phyloP scores from a whole-genome alignment of 2,113 vertebrate genomes.

The Brachyhypopomus occidentalis region DNA sequence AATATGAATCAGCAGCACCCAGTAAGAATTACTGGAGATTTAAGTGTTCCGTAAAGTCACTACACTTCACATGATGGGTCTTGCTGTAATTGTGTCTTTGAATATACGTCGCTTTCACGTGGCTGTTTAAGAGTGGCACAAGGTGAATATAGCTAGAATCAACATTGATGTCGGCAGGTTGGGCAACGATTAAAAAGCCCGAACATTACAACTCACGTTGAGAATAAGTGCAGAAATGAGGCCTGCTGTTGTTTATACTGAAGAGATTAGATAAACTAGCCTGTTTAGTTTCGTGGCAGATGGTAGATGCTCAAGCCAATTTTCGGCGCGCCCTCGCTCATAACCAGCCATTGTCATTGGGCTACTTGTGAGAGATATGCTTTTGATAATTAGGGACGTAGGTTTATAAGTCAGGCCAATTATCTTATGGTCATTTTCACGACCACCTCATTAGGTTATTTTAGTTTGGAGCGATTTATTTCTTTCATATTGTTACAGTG shows the following conservation, averaged over 20 bases:
- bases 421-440: slow-evolving; percentile 79
- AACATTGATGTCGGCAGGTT: slow-evolving; percentile 44
- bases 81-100: slow-evolving; percentile 55
- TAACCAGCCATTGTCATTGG: slow-evolving; percentile 74
- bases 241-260: slow-evolving; percentile 84
- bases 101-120: slow-evolving; percentile 61
- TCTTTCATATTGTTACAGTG: slow-evolving; percentile 79
- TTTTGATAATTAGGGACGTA: slow-evolving; percentile 82
- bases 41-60: slow-evolving; percentile 74
- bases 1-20: slow-evolving; percentile 69
- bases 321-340: slow-evolving; percentile 78
- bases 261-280: slow-evolving; percentile 89
- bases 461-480: slow-evolving; percentile 85
- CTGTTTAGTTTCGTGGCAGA: slow-evolving; percentile 87
- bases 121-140: slow-evolving; percentile 7
- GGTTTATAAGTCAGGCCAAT: slow-evolving; percentile 81
- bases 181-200: slow-evolving; percentile 52
- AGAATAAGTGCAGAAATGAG: slow-evolving; percentile 82
- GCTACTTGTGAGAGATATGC: slow-evolving; percentile 73
- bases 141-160: slow-evolving; percentile 50
- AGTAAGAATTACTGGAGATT: slow-evolving; percentile 77
- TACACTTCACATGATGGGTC: slow-evolving; percentile 70
- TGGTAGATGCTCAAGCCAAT: slow-evolving; percentile 85
- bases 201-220: slow-evolving; percentile 69
- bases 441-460: slow-evolving; percentile 86